phyloP scores from a whole-genome alignment of 2,797 vertebrate species.

The Danio tinwini region DNA sequence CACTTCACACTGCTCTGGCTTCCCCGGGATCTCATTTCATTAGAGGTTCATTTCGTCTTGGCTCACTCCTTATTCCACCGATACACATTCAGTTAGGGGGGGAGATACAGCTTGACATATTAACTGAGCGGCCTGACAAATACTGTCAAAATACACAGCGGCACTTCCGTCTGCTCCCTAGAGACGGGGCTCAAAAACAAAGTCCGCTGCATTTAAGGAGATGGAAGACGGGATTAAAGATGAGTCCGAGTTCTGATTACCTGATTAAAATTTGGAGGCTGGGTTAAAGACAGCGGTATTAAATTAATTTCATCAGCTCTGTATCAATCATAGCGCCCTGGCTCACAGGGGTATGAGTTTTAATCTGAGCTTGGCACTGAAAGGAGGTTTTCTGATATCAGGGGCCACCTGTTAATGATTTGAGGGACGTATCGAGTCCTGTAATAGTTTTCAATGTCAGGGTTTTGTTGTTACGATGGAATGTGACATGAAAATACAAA shows the following conservation, averaged over 20 bases:
- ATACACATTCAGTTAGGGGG: slow-evolving; percentile 66
- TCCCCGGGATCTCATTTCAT: slow-evolving; percentile 72
- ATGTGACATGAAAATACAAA: slow-evolving; percentile 37
- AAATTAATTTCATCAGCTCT: slow-evolving; percentile 56
- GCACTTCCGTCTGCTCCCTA: slow-evolving; percentile 36
- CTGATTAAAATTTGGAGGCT: slow-evolving; percentile 69
- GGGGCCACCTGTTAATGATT: slow-evolving; percentile 31
- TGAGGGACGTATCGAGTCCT: slow-evolving; percentile 23
- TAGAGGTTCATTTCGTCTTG: slow-evolving; percentile 73
- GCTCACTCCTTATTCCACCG: slow-evolving; percentile 65
- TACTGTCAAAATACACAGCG: slow-evolving; percentile 56
- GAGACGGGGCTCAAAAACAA: slow-evolving; percentile 53
- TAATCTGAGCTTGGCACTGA: slow-evolving; percentile 50
- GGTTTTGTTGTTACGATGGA: slow-evolving; percentile 21
- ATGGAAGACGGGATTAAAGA: slow-evolving; percentile 62
- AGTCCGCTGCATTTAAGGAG: slow-evolving; percentile 50
- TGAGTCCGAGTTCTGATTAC: slow-evolving; percentile 60
- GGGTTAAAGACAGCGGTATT: slow-evolving; percentile 58
- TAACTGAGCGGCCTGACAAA: slow-evolving; percentile 66
- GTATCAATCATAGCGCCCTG: slow-evolving; percentile 58
- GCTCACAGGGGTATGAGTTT: slow-evolving; percentile 47
- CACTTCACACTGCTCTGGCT: slow-evolving; percentile 66
- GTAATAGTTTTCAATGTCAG: slow-evolving; percentile 22
- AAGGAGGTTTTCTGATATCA: slow-evolving; percentile 28
- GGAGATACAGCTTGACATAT: slow-evolving; percentile 65